Conservation (phyloP, 2,797 vertebrate genomes). For the Erethizon dorsatum region DNA sequence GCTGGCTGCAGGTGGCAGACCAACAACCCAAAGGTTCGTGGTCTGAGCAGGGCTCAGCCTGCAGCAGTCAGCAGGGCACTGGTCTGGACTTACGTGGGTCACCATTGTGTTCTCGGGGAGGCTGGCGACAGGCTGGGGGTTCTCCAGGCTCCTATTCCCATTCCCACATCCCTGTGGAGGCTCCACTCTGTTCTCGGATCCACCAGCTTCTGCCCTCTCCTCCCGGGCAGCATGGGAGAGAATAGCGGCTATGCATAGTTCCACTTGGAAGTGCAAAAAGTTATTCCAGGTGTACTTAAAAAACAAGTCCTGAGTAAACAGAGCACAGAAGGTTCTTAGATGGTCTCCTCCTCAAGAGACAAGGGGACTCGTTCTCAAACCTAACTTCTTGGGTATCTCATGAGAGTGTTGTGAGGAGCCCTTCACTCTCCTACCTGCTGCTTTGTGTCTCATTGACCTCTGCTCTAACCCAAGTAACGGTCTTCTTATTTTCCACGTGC, state of each 20-base stretch:
- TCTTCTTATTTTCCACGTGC: background rate
- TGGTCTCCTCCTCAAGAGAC: background rate
- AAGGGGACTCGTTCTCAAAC: background rate
- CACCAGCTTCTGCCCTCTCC: constrained; percentile 78
- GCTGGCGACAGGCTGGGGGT: constrained; percentile 71
- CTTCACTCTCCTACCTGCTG: background rate
- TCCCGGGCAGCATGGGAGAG: constrained; percentile 93
- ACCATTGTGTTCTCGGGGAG: constrained; percentile 92
- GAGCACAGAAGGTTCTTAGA: background rate
- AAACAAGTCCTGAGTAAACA: constrained; percentile 94
- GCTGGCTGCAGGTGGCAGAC: background rate
- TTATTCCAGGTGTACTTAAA: constrained; percentile 99
- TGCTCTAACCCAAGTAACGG: background rate
- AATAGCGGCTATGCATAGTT: constrained; percentile 96
- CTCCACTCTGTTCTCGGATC: constrained; percentile 85
- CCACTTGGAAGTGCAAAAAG: constrained; percentile 99
- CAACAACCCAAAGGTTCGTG: rapidly evolving
- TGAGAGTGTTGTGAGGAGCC: background rate
- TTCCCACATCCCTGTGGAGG: constrained; percentile 74
- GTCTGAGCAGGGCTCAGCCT: background rate
- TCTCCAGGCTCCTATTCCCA: constrained; percentile 64
- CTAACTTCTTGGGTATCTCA: background rate
- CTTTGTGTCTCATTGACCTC: background rate
- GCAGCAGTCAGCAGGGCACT: rapidly evolving
- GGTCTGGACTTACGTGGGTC: constrained; percentile 92